Conservation (phyloP, 35 echinoderm and acorn worm genomes). For the Anneissia japonica region DNA sequence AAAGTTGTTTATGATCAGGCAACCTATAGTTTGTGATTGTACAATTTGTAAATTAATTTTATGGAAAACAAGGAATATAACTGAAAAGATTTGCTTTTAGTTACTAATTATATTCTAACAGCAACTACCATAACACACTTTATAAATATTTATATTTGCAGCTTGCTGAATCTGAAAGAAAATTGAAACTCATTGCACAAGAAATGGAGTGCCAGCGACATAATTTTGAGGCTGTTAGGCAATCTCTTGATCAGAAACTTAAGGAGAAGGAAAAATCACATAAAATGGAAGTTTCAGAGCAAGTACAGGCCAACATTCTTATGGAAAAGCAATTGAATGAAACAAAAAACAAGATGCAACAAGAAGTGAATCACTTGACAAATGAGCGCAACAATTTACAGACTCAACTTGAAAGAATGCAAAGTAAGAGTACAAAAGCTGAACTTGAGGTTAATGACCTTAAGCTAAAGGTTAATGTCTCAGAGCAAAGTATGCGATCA, state of each 20-base stretch:
- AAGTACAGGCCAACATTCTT: conserved; percentile 38
- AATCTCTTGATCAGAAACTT: conserved; percentile 50
- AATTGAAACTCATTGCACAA: conserved; percentile 65
- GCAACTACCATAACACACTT: too few relatives aligned
- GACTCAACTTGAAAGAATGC: conserved; percentile 57
- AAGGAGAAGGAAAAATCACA: conserved; percentile 86
- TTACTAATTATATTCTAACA: too few relatives aligned
- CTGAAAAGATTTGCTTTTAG: too few relatives aligned
- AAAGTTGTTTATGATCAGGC: too few relatives aligned
- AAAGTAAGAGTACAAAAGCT: conserved; percentile 40
- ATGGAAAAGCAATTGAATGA: conserved; percentile 58
- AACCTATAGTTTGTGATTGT: too few relatives aligned
- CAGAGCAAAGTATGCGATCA: conserved; percentile 42
- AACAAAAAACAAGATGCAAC: conserved; percentile 52
- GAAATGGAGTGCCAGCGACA: conserved; percentile 90
- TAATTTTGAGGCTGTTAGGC: conserved; percentile 70
- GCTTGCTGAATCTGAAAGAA: conserved; percentile 60
- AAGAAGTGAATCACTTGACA: conserved; percentile 52
- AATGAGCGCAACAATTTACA: conserved; percentile 60
- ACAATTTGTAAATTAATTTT: too few relatives aligned
- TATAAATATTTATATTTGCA: conserved; percentile 16
- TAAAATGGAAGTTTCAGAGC: conserved; percentile 69
- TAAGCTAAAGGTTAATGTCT: conserved; percentile 35
- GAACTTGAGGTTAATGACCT: conserved; percentile 64
- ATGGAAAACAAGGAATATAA: too few relatives aligned